Evolutionary conservation across 2,113 vertebrate genomes (phyloP).

Genomic region (Octodon degus): DNA sequence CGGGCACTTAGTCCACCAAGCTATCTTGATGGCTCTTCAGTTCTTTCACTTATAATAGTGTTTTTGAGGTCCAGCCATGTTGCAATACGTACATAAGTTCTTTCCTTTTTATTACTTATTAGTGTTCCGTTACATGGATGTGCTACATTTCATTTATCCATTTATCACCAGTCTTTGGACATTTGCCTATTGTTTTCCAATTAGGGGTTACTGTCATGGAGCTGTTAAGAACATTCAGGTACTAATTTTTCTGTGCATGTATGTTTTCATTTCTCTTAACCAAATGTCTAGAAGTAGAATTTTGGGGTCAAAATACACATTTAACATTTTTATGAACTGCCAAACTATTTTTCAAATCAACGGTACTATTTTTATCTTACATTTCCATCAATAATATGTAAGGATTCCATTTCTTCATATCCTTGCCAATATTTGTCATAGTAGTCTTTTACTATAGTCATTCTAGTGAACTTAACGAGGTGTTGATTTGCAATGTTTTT

Average conservation of each 20-base stretch:
- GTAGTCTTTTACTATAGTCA: not conserved
- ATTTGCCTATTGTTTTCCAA: not conserved
- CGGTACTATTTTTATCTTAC: conserved; percentile 22
- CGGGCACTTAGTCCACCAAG: no score
- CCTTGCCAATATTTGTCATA: not conserved
- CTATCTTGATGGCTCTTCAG: no score
- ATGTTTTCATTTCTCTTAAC: conserved; percentile 11
- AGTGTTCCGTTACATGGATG: not conserved
- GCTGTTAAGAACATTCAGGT: not conserved
- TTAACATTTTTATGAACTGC: conserved; percentile 16
- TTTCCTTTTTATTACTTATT: not conserved
- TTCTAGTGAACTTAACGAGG: not conserved
- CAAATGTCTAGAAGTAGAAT: not conserved
- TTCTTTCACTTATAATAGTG: not conserved
- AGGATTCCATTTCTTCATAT: not conserved
- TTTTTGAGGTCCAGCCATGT: not conserved
- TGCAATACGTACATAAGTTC: not conserved
- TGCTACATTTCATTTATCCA: not conserved
- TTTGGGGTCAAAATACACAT: not conserved
- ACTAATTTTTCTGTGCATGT: not conserved
- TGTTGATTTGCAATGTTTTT: not conserved
- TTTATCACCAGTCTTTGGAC: not conserved
- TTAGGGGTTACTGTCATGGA: conserved; percentile 29
- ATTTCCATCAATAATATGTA: not conserved
- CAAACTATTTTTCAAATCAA: not conserved